Conservation (phyloP, 1,140 invertebrate species). For the Atta texana region DNA sequence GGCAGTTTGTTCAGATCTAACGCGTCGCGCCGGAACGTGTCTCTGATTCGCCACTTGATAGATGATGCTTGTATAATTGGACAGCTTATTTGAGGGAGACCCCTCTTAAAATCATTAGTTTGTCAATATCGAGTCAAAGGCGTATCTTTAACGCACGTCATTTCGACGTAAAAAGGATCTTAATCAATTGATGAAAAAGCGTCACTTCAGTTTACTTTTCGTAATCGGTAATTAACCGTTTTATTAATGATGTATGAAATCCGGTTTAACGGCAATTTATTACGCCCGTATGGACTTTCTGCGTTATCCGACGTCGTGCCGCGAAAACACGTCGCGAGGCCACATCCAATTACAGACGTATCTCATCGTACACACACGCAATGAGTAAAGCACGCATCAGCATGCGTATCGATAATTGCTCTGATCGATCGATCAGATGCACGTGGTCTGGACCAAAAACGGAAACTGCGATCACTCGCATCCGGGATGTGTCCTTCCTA, state of each 20-base stretch:
- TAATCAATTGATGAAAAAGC: slow-evolving; percentile 50
- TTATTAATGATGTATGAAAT: slow-evolving; percentile 52
- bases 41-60: slow-evolving; percentile 11
- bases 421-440: slow-evolving; percentile 60
- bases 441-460: slow-evolving; percentile 15
- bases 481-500: background rate
- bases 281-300: background rate
- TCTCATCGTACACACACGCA: background rate
- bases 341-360: slow-evolving; percentile 48
- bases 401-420: slow-evolving; percentile 67
- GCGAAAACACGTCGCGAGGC: slow-evolving; percentile 43
- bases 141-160: slow-evolving; percentile 46
- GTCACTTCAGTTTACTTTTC: slow-evolving; percentile 32
- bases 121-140: slow-evolving; percentile 33
- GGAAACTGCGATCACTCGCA: background rate
- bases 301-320: slow-evolving; percentile 28
- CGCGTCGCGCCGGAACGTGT: slow-evolving; percentile 15
- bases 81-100: slow-evolving; percentile 9
- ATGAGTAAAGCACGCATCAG: slow-evolving; percentile 28
- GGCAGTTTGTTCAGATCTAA: background rate
- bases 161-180: slow-evolving; percentile 4
- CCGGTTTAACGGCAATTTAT: slow-evolving; percentile 38
- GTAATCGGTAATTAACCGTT: slow-evolving; percentile 41
- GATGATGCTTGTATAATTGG: slow-evolving; percentile 48
- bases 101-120: slow-evolving; percentile 37